Evolutionary conservation across 2,113 vertebrate genomes (phyloP).

Genomic region (Protobothrops flavoviridis): DNA sequence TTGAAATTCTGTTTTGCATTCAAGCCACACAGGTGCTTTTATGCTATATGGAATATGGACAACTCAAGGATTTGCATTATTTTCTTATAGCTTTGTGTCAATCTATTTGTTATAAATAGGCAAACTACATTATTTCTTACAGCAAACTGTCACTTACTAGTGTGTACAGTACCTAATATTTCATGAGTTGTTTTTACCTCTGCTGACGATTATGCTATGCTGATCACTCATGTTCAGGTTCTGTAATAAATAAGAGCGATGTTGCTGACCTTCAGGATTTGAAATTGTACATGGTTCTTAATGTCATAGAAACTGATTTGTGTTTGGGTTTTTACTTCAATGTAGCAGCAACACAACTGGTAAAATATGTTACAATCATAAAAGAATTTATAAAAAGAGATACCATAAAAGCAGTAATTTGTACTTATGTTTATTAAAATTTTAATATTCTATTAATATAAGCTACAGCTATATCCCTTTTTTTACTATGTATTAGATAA

Average conservation of each 20-base stretch:
- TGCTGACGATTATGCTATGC: background rate
- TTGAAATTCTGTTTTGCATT: background rate
- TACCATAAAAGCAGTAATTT: conserved; percentile 61
- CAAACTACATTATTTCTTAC: conserved; percentile 7
- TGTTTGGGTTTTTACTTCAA: conserved; percentile 45
- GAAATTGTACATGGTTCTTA: conserved; percentile 21
- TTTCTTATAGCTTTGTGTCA: background rate
- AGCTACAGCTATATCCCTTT: conserved; percentile 43
- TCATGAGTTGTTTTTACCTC: conserved; percentile 14
- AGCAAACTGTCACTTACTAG: conserved; percentile 15
- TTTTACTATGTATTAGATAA: background rate
- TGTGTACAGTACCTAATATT: background rate
- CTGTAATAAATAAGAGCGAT: conserved; percentile 30
- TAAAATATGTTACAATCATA: conserved; percentile 30
- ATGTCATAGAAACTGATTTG: conserved; percentile 24
- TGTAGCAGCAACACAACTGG: conserved; percentile 23
- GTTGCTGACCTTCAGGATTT: conserved; percentile 39
- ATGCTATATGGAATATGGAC: background rate
- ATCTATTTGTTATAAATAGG: conserved; percentile 21
- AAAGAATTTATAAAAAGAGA: conserved; percentile 50
- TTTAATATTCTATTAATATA: conserved; percentile 58
- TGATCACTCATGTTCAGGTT: conserved; percentile 11
- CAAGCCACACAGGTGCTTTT: background rate
- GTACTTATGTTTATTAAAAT: conserved; percentile 61
- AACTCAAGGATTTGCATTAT: conserved; percentile 15